These are phyloP conservation scores for Catharus ustulatus DNA, from an alignment of 2,797 vertebrate species.

Conservation along the genomic window DNA sequence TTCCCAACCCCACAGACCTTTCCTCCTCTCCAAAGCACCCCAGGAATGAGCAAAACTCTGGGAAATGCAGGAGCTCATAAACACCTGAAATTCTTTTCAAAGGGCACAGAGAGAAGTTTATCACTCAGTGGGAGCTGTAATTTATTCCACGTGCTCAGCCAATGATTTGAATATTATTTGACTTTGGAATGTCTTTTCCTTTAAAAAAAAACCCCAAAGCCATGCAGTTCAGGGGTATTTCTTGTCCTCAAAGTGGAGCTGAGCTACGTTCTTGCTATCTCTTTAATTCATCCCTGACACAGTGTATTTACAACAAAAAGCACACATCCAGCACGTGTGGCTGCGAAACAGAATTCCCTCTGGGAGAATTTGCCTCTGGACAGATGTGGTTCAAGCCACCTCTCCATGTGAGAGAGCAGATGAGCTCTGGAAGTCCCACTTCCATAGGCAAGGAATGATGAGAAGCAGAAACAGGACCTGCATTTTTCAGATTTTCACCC, in stretches of 20 bases:
- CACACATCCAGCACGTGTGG: rapidly evolving
- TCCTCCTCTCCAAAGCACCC: rapidly evolving
- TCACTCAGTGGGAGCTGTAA: neutral
- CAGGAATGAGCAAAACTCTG: neutral
- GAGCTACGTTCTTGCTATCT: rapidly evolving
- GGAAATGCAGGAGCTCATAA: neutral
- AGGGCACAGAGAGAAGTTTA: neutral
- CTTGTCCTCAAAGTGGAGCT: neutral
- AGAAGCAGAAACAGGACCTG: neutral
- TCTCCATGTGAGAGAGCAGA: neutral
- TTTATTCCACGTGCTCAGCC: neutral
- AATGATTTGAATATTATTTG: neutral
- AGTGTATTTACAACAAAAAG: neutral
- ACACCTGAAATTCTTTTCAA: neutral
- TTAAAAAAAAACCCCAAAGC: neutral
- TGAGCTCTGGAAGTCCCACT: neutral
- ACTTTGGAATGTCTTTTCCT: neutral
- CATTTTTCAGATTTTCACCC: rapidly evolving
- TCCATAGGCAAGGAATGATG: neutral
- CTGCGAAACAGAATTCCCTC: neutral
- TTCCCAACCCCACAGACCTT: neutral
- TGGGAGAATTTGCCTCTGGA: neutral
- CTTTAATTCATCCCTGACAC: neutral
- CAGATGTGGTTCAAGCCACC: neutral
- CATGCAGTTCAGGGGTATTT: rapidly evolving